Evolutionary conservation across 30 jellyfish, hydroid and myxozoan genomes (phyloP), one percentile per base, ranked within the genome.

Genomic region (Turritopsis rubra): DNA sequence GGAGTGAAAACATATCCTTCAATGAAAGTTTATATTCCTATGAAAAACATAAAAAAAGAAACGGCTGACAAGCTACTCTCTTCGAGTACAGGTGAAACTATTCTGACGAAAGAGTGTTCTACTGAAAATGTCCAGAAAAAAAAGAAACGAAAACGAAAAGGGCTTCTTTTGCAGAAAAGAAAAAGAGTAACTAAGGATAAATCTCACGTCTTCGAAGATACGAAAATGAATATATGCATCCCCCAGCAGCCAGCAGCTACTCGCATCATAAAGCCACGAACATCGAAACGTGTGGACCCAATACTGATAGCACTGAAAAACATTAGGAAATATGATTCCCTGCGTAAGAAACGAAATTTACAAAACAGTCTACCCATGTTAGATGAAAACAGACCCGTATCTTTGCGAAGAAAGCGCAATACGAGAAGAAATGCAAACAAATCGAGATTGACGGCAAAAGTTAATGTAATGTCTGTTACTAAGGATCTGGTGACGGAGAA

Each of bases 251-350:
- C 1, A 1, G 77, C 77, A n/a, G 19, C 77, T 68, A 68, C 28
- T n/a, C 77, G 77, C 30, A 1, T 29, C 24, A 53, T 22, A 25
- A 53, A 52, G n/a, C 52, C 53, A 53, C 80, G 52, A 23, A 80
- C 54, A 21, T 80, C 87, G 18, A 80, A 80, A 80, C 87, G 87
- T 20, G 28, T 80, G 21, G 87, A 80, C 52, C 87, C 87, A 4
- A 80, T 80, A 18, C 20, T 30, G 54, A 28, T 80, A 16, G 87
- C 87, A 7, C 60, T 80, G 19, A 80, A 80, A 21, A 80, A 80
- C 54, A 80, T 80, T 25, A 65, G 29, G 16, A 80, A 80, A 52
- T 60, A 60, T 29, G 87, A 80, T 52, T 22, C 81, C n/a, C 53
- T 53, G 16, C 87, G 87, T 31, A 53, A 65, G 52, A 19, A 52